Base-by-base conservation (phyloP, 2,797 vertebrate species). In the Lithobates sylvaticus region DNA sequence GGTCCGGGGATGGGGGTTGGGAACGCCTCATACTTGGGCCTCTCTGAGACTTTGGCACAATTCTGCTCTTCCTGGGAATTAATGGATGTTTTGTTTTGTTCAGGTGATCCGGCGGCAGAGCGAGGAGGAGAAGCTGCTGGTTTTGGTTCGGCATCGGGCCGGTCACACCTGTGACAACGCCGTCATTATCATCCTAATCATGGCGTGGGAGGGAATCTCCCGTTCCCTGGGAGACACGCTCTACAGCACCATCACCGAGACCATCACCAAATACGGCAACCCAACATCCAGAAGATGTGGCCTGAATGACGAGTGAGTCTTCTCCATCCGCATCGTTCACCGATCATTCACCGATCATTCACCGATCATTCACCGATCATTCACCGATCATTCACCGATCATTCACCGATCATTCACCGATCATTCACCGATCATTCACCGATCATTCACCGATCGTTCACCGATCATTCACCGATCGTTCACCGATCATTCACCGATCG, bases 151-250 rank as follows among this genome's bases (percentile, higher is more conserved):
- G 13, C 96, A 97, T n/a, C 96, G 98, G 0, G 94, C 96, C 0
- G 98, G 98, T 68, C 98, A 99, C 93, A 96, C 96, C 92, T 99
- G 98, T 93, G 96, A 94, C 90, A 97, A 99, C 0, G 96, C 98
- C 0, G 95, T 98, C 90, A 97, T 99, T 85, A 95, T 99, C 92
- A 97, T 99, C 89, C 94, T 99, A 88, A 99, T 99, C 91, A 91
- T 99, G 94, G 96, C 96, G 78, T 99, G 98, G 98, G 98, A 99
- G 91, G 98, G 98, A 27, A 96, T 99, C 81, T 96, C 97, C 0
- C 94, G 91, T 76, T 88, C 90, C 23, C 89, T 99, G 27, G 97
- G 97, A 0, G 97, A 99, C 93, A 96, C 94, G 47, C 95, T 99
- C 15, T 99, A 99, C 94, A 91, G 90, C n/a, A 98, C 99, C 86